Base-by-base conservation (phyloP, 2,888 invertebrate genomes). In the Dryococelus australis region DNA sequence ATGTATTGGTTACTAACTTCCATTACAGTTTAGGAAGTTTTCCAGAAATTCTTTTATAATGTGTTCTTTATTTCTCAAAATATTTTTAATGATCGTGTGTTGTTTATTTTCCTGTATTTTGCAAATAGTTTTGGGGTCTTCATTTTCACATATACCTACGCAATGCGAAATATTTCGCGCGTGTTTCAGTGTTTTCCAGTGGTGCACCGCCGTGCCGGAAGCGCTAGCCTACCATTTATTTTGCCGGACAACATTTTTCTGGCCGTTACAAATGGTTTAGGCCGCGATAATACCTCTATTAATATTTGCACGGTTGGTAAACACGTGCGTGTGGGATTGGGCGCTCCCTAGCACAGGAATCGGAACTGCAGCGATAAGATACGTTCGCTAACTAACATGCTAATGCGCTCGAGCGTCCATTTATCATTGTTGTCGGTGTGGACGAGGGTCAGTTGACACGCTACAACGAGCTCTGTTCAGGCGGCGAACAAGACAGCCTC, bases 241-340 rank as follows among this genome's bases (percentile, higher is more conserved):
- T 16, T n/a, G 65, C 24, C 65, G n/a, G 65, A 20, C 65, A 65
- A 65, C 65, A 9, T 65, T 65, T 65, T 16, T 16, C 65, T 65
- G 24, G 12, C n/a, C 20, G 65, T 65, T 65, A 65, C 65, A 65
- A 65, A 65, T 65, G 65, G 65, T 65, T 20, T 10, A 0, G 20
- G 65, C 65, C n/a, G 24, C 65, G 65, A 65, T 65, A 65, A 10
- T 2, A 65, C 65, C 65, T 65, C 65, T 65, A 65, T 65, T 65
- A 65, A 65, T 65, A 65, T 65, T 65, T 65, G 24, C 65, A 65
- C 65, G 65, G 65, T 65, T 65, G 65, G 65, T 65, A 65, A 65
- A 65, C 65, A 65, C 24, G 65, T 65, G 47, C n/a, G 65, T 65
- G 65, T 65, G 65, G 47, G 47, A 6, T 8, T 10, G 65, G 65